Evolutionary conservation across 2,888 invertebrate genomes (phyloP), one percentile per base, ranked within the genome.

Genomic region (Luperina nickerlii): DNA sequence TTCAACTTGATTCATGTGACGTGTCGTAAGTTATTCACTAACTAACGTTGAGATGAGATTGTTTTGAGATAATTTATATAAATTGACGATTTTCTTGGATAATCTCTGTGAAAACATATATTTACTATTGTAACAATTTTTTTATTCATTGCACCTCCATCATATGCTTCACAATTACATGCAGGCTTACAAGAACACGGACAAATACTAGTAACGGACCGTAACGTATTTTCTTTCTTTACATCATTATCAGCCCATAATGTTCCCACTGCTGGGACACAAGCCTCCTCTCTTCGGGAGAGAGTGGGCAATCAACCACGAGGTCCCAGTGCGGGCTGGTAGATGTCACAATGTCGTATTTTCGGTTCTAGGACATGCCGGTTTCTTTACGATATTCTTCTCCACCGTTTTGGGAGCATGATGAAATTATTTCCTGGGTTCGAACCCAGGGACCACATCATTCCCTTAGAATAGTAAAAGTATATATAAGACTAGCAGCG

Each of bases 1-100:
- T 77, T 77, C 32, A 67, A 80, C n/a, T 72, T 71, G 32, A 78
- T 72, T 76, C 63, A 65, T 66, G 24, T 73, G 68, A 83, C 71
- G 72, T 75, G 42, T 65, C 32, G 45, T 27, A 18, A 27, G 1
- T 65, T 20, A 62, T 79, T 77, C 75, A 82, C 63, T 69, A 54
- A 62, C 1, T 20, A 3, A 24, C n/a, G 4, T 27, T 42, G 48
- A 57, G 18, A 65, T 63, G 24, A 48, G 3, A 24, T 42, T 80
- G 15, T 6, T 42, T 79, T 69, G 51, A 54, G 11, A 51, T 24
- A 76, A 15, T 20, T 20, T 24, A 6, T 67, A 5, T 42, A 8
- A 42, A 48, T 76, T 27, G 3, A 13, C 18, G 42, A 27, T 54
- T 69, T 18, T 8, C 11, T 48, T 45, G 5, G 27, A 42, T 13